Evolutionary conservation across 2,888 invertebrate genomes (phyloP), one percentile per base, ranked within the genome.

Genomic region (Torymus tubicola): DNA sequence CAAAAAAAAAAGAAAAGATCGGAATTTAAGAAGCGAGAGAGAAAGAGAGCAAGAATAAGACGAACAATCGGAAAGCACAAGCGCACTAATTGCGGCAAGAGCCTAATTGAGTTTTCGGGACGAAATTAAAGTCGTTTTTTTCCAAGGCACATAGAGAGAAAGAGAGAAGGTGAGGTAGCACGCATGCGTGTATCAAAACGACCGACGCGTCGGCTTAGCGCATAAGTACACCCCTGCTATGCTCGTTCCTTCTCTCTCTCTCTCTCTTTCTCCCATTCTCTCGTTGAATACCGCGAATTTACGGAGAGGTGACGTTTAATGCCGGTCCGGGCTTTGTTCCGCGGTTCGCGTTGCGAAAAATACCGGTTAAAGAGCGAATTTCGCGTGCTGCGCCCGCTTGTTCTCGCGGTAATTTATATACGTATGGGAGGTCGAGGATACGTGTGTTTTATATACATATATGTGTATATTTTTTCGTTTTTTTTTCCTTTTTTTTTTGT

Each of bases 91-190:
- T 83, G 81, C 81, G 78, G 75, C 68, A 68, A 68, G 77, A 81
- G 76, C 70, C 83, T 83, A 83, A 83, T 83, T 83, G 83, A 83
- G 81, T 83, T 83, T 83, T 72, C 57, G 60, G 53, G 61, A 58
- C 50, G 31, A 67, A 76, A 75, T 76, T 75, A 67, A 76, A 61
- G 50, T 71, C 57, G 11, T 31, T 31, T 31, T 31, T 31, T n/a
- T n/a, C n/a, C 31, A 8, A 31, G n/a, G 60, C 18, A 60, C 60
- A 61, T 13, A 18, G 63, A 65, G n/a, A n/a, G 42, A 24, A 4
- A 31, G 14, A n/a, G n/a, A n/a, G n/a, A n/a, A n/a, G n/a, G n/a
- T n/a, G n/a, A n/a, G n/a, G n/a, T 14, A 13, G n/a, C 65, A 42
- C 65, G 50, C 50, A 11, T 42, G 14, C 13, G 21, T 61, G 61